A percentile compares a stretch with the other conserved stretches of the same genome.
phyloP scores from a whole-genome alignment of 2,797 vertebrate genomes.

The Ispidina picta region DNA sequence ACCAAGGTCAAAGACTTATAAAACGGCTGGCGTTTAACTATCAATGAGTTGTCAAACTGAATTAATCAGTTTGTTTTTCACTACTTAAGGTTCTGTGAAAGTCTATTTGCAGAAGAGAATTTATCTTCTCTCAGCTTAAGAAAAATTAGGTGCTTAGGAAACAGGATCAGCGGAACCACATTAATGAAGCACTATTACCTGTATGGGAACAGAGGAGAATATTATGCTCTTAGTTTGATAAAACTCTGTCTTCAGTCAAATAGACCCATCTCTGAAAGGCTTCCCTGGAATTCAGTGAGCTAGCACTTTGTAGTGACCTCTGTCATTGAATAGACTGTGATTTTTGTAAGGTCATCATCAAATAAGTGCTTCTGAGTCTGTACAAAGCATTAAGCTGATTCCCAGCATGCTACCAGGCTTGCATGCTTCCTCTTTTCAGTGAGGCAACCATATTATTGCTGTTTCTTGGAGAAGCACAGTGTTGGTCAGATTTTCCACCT shows the following conservation, averaged over 20 bases:
- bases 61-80: neutral
- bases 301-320: neutral
- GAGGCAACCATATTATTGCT: neutral
- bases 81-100: neutral
- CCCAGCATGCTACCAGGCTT: neutral
- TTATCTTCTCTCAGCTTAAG: neutral
- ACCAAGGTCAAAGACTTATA: neutral
- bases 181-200: neutral
- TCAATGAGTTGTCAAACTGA: neutral
- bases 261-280: neutral
- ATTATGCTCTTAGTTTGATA: neutral
- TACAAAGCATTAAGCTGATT: neutral
- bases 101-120: neutral
- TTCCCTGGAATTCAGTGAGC: neutral
- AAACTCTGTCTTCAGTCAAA: neutral
- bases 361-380: neutral
- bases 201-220: neutral
- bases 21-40: neutral
- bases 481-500: constrained; percentile 19
- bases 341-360: neutral
- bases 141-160: neutral
- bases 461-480: neutral
- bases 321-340: neutral
- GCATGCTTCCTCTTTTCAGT: neutral
- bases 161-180: neutral